These are phyloP conservation scores for Tenrec ecaudatus DNA, from an alignment of 2,113 vertebrate genomes.

Conservation along the genomic window DNA sequence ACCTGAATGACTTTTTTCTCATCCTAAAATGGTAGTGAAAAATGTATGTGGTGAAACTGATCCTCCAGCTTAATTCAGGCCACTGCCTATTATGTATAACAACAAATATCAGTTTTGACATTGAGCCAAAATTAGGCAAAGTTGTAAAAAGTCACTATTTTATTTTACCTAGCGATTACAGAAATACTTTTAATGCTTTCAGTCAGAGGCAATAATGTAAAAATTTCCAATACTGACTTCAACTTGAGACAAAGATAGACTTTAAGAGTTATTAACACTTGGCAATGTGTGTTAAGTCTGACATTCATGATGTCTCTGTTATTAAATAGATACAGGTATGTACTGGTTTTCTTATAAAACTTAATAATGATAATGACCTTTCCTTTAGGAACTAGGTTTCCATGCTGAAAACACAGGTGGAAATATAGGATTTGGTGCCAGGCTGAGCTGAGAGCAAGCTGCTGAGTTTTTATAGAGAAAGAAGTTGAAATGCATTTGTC, in stretches of 20 bases:
- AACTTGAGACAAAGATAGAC: conserved; percentile 86
- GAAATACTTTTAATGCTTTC: conserved; percentile 85
- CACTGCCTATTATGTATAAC: neutral
- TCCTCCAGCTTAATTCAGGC: neutral
- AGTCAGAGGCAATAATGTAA: conserved; percentile 86
- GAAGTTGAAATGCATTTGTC: conserved; percentile 84
- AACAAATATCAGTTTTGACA: conserved; percentile 78
- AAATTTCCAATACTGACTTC: conserved; percentile 87
- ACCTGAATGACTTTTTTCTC: neutral
- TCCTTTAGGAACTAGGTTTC: conserved; percentile 86
- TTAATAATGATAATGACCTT: conserved; percentile 90
- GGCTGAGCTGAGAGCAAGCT: conserved; percentile 80
- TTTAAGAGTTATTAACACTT: conserved; percentile 89
- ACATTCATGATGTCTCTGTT: conserved; percentile 89
- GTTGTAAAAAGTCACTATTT: conserved; percentile 84
- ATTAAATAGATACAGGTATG: conserved; percentile 88
- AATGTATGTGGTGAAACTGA: conserved; percentile 19
- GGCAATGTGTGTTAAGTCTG: conserved; percentile 88
- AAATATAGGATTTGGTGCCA: conserved; percentile 86
- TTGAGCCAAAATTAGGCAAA: conserved; percentile 82
- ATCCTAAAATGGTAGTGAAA: conserved; percentile 2
- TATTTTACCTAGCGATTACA: conserved; percentile 82
- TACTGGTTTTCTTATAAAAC: conserved; percentile 90
- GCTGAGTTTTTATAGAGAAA: conserved; percentile 81
- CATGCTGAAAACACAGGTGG: conserved; percentile 85